Conservation (phyloP, 1,140 invertebrate species). For the Acromyrmex charruanus region DNA sequence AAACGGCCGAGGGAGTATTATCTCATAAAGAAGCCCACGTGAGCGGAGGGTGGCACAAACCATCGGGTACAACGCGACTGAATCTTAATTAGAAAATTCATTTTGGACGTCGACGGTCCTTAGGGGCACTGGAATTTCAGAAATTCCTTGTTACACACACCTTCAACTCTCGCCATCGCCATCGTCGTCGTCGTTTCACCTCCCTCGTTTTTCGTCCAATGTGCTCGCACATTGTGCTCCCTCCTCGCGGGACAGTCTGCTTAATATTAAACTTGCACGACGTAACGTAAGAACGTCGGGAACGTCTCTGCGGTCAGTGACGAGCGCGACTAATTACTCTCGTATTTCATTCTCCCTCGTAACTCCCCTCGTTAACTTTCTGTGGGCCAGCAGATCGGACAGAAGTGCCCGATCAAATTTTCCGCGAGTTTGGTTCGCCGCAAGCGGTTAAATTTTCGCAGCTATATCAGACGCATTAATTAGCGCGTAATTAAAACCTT, state of each 20-base stretch:
- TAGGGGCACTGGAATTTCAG: slow-evolving; percentile 66
- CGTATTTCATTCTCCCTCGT: slow-evolving; percentile 49
- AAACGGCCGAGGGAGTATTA: slow-evolving; percentile 66
- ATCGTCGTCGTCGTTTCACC: neutral
- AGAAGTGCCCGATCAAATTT: slow-evolving; percentile 47
- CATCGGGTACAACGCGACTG: slow-evolving; percentile 62
- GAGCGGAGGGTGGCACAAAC: slow-evolving; percentile 38
- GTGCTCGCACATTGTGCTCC: neutral
- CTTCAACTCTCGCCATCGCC: neutral
- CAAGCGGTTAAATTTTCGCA: slow-evolving; percentile 38
- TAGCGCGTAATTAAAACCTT: slow-evolving; percentile 53
- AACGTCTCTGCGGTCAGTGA: slow-evolving; percentile 51
- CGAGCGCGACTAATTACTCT: slow-evolving; percentile 61
- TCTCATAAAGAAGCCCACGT: slow-evolving; percentile 62
- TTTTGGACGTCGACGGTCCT: slow-evolving; percentile 62
- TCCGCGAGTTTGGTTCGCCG: slow-evolving; percentile 39
- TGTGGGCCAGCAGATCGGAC: neutral
- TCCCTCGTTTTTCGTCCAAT: slow-evolving; percentile 12
- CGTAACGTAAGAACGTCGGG: slow-evolving; percentile 48
- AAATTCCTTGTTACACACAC: slow-evolving; percentile 67
- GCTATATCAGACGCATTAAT: slow-evolving; percentile 57
- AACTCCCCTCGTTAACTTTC: slow-evolving; percentile 44
- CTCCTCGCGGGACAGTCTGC: slow-evolving; percentile 17
- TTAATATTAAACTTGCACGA: slow-evolving; percentile 61
- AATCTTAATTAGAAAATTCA: slow-evolving; percentile 79